Conservation (phyloP, 2,888 invertebrate species). For the Eurytoma californica region DNA sequence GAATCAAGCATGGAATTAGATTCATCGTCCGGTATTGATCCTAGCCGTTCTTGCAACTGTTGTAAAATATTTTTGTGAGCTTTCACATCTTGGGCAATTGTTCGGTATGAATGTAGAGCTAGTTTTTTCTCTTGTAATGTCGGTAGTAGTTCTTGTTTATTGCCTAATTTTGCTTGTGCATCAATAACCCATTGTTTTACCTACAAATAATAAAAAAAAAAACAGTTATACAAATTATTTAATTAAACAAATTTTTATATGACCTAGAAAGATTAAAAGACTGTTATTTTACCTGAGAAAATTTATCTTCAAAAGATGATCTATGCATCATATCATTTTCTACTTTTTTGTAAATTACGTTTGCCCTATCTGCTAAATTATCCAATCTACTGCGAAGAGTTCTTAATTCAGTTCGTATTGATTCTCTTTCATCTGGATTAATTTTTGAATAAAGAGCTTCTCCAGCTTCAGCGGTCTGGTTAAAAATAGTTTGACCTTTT, state of each 20-base stretch:
- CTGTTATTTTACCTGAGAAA: slow-evolving; percentile 78
- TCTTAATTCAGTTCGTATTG: slow-evolving; percentile 88
- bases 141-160: slow-evolving; percentile 84
- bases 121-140: slow-evolving; percentile 92
- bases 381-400: slow-evolving; percentile 89
- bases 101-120: slow-evolving; percentile 87
- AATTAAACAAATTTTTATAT: slow-evolving; percentile 5
- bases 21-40: slow-evolving; percentile 86
- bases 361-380: slow-evolving; percentile 88
- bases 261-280: not conserved
- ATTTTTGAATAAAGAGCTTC: slow-evolving; percentile 92
- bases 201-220: slow-evolving; percentile 59
- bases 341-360: slow-evolving; percentile 89
- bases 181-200: slow-evolving; percentile 91
- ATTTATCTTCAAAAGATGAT: slow-evolving; percentile 94
- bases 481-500: slow-evolving; percentile 85
- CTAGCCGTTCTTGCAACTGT: slow-evolving; percentile 89
- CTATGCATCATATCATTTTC: slow-evolving; percentile 93
- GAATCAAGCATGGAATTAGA: slow-evolving; percentile 84
- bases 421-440: slow-evolving; percentile 90
- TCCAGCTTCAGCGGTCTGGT: slow-evolving; percentile 89
- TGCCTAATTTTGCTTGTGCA: slow-evolving; percentile 84
- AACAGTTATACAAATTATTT: not conserved
- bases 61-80: slow-evolving; percentile 90
- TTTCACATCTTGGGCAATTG: slow-evolving; percentile 89